phyloP scores from a whole-genome alignment of 2,888 invertebrate species.

The Sinotaia quadrata region DNA sequence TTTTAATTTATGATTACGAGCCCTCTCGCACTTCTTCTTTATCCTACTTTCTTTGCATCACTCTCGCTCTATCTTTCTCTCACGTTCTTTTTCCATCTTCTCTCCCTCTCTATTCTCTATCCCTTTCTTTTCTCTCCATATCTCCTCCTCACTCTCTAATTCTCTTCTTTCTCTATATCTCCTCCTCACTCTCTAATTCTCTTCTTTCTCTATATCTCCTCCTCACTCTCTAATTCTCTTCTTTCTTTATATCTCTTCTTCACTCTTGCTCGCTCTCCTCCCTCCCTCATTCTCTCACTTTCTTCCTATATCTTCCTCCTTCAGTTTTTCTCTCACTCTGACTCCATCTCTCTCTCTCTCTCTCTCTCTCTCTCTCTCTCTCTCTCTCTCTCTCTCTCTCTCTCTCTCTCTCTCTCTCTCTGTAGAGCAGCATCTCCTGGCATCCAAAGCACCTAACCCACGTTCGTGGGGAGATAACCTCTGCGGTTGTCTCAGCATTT shows the following conservation, averaged over 20 bases:
- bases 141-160: background rate
- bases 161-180: background rate
- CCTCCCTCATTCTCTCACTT: background rate
- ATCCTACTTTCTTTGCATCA: background rate
- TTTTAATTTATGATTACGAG: no score
- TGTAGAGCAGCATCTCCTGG: no score
- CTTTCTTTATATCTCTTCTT: background rate
- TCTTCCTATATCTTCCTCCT: background rate
- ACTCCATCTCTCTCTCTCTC: background rate
- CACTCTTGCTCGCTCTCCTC: background rate
- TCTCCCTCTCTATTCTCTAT: background rate
- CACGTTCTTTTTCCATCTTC: constrained; percentile 1
- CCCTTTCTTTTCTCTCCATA: background rate
- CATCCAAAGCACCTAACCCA: background rate
- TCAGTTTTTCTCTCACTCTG: background rate
- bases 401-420: constrained; percentile 1
- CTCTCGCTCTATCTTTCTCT: background rate
- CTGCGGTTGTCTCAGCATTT: background rate
- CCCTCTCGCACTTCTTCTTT: background rate
- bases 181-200: background rate
- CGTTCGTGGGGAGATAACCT: no score
- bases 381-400: background rate
- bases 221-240: background rate
- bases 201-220: background rate
- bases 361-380: background rate